Conservation (phyloP, 2,888 invertebrate species). For the Megalurothrips usitatus region DNA sequence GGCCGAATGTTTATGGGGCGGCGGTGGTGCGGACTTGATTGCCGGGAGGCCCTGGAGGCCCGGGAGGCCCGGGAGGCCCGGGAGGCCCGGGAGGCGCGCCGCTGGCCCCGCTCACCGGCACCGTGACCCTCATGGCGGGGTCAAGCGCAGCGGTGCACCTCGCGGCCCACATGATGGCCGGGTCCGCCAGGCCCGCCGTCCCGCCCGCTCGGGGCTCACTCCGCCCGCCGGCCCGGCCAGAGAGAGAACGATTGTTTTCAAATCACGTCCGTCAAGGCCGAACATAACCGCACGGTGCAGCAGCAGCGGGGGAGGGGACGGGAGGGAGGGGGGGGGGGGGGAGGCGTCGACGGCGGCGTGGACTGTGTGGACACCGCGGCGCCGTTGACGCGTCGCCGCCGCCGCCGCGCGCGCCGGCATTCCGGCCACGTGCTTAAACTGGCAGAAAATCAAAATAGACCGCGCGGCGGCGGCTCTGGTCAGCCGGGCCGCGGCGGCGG, state of each 20-base stretch:
- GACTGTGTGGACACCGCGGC: background rate
- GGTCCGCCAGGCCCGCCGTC: background rate
- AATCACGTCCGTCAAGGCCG: background rate
- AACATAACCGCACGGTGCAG: background rate
- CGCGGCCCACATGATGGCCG: background rate
- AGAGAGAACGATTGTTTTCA: constrained; percentile 1
- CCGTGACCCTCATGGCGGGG: background rate
- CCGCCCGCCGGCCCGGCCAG: background rate
- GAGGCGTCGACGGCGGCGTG: background rate
- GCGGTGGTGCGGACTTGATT: too few relatives aligned
- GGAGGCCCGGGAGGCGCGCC: too few relatives aligned
- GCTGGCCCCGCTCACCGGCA: background rate
- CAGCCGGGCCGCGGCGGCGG: too few relatives aligned
- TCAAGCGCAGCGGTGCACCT: background rate
- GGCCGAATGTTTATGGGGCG: too few relatives aligned
- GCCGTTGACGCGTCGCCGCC: background rate
- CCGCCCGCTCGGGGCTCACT: background rate
- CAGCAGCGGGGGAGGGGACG: background rate
- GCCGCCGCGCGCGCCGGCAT: background rate
- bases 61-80: too few relatives aligned
- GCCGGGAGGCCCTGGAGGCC: too few relatives aligned
- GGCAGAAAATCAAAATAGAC: background rate
- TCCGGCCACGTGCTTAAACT: background rate
- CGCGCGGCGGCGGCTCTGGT: too few relatives aligned
- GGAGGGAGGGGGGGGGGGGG: background rate